Evolutionary conservation across 2,797 vertebrate genomes (phyloP).

Genomic region (Poliocrania exsul): DNA sequence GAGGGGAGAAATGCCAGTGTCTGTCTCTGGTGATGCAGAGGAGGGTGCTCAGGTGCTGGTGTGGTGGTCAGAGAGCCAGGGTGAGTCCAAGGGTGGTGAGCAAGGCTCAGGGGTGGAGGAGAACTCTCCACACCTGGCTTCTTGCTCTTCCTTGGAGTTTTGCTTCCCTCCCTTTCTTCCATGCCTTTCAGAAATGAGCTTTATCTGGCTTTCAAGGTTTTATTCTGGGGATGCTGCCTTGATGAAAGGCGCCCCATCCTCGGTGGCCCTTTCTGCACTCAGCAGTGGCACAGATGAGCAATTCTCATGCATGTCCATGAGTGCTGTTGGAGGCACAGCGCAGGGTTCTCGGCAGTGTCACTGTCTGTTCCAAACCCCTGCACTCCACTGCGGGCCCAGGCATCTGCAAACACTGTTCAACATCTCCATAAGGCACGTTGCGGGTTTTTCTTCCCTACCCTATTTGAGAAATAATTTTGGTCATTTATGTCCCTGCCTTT

Average conservation of each 20-base stretch:
- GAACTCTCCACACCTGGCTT: neutral
- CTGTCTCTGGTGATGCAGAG: neutral
- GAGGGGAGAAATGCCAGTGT: too few relatives aligned
- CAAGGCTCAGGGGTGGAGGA: neutral
- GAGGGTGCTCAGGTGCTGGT: neutral
- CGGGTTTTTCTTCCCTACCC: neutral
- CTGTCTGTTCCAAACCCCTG: slow-evolving; percentile 36
- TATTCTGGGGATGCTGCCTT: slow-evolving; percentile 23
- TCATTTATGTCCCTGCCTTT: slow-evolving; percentile 34
- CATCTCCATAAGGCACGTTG: neutral
- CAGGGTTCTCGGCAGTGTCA: slow-evolving; percentile 58
- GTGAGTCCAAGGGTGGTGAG: neutral
- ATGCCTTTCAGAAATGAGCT: slow-evolving; percentile 8
- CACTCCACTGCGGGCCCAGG: neutral
- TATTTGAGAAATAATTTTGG: slow-evolving; percentile 50
- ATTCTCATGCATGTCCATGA: slow-evolving; percentile 48
- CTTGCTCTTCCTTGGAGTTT: neutral
- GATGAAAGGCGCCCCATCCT: neutral
- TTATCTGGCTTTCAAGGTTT: slow-evolving; percentile 27
- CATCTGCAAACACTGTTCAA: accelerated
- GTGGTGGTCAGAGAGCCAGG: accelerated
- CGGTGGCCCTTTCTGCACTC: neutral
- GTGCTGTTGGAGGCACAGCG: slow-evolving; percentile 35
- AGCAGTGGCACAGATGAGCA: neutral
- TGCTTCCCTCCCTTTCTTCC: neutral